A percentile compares a stretch with the other conserved stretches of the same genome.
Evolutionary conservation across 1,140 invertebrate species (phyloP).

Genomic region (Galleria mellonella): DNA sequence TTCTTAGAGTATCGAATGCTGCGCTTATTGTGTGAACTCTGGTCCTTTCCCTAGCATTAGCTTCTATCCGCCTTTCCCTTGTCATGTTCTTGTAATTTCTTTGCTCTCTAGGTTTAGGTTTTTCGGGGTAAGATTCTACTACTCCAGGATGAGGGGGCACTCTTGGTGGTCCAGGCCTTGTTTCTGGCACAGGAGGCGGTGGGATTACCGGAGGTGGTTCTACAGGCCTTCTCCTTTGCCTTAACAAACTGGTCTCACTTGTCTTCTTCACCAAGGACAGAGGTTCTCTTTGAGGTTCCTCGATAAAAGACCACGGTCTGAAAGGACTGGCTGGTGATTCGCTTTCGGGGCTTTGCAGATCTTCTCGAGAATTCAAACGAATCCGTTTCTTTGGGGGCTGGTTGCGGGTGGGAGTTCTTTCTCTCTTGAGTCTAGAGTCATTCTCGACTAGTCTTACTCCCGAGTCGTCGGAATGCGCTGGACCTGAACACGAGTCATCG

Average conservation of each 20-base stretch:
- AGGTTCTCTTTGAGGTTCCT: slow-evolving; percentile 58
- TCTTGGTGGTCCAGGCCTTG: slow-evolving; percentile 50
- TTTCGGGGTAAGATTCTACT: slow-evolving; percentile 37
- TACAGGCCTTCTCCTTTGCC: slow-evolving; percentile 46
- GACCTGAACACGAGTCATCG: slow-evolving; percentile 78
- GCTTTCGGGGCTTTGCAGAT: slow-evolving; percentile 44
- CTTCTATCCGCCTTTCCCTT: slow-evolving; percentile 91
- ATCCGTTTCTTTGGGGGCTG: slow-evolving; percentile 82
- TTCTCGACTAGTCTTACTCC: slow-evolving; percentile 79
- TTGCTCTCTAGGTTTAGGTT: slow-evolving; percentile 77
- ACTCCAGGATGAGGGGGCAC: slow-evolving; percentile 76
- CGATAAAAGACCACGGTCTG: slow-evolving; percentile 66
- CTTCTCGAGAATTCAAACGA: slow-evolving; percentile 68
- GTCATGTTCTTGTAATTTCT: slow-evolving; percentile 98
- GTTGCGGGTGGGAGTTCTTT: slow-evolving; percentile 81
- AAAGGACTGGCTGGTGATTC: slow-evolving; percentile 54
- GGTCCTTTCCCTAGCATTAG: slow-evolving; percentile 93
- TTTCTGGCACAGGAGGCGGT: slow-evolving; percentile 28
- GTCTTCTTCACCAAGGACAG: slow-evolving; percentile 49
- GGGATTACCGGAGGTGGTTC: slow-evolving; percentile 30
- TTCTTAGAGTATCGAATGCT: slow-evolving; percentile 91
- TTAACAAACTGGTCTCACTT: slow-evolving; percentile 45
- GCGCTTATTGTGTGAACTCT: slow-evolving; percentile 96
- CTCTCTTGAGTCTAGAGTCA: slow-evolving; percentile 80
- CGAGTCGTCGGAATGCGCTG: slow-evolving; percentile 84